Evolutionary conservation across 2,888 invertebrate species (phyloP).

Genomic region (Caenorhabditis plicata): DNA sequence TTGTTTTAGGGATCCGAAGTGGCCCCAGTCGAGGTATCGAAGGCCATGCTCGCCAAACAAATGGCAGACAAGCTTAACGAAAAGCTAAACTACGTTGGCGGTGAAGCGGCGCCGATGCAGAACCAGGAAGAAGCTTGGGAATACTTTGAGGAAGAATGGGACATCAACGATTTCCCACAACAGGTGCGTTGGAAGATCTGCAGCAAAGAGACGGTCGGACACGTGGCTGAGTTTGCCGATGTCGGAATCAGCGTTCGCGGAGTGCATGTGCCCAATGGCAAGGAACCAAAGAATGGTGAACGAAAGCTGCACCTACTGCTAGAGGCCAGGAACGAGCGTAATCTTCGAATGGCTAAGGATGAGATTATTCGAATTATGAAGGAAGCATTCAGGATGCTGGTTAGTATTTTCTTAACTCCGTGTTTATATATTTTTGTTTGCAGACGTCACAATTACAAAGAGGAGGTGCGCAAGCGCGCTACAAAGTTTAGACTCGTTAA

Average conservation of each 20-base stretch:
- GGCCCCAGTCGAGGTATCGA: conserved; percentile 64
- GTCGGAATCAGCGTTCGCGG: conserved; percentile 97
- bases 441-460: conserved; percentile 29
- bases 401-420: conserved; percentile 18
- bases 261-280: conserved; percentile 84
- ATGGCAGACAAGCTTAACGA: conserved; percentile 94
- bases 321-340: conserved; percentile 75
- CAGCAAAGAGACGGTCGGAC: conserved; percentile 86
- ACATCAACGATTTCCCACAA: conserved; percentile 99
- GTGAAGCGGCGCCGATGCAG: conserved; percentile 66
- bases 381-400: conserved; percentile 88
- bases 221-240: conserved; percentile 97
- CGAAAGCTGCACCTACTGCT: conserved; percentile 29
- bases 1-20: no score
- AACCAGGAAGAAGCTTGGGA: conserved; percentile 71
- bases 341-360: conserved; percentile 90
- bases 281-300: conserved; percentile 69
- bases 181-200: conserved; percentile 97
- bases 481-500: conserved; percentile 12
- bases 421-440: conserved; percentile 10
- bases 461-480: conserved; percentile 28
- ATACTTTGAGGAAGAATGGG: conserved; percentile 93
- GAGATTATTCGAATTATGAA: conserved; percentile 97
- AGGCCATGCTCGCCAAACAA: conserved; percentile 94
- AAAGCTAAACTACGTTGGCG: conserved; percentile 84